Percentiles rank a stretch among this genome's conserved stretches.
These are phyloP conservation scores for Perca flavescens DNA, from an alignment of 2,113 vertebrate species.

Conservation along the genomic window DNA sequence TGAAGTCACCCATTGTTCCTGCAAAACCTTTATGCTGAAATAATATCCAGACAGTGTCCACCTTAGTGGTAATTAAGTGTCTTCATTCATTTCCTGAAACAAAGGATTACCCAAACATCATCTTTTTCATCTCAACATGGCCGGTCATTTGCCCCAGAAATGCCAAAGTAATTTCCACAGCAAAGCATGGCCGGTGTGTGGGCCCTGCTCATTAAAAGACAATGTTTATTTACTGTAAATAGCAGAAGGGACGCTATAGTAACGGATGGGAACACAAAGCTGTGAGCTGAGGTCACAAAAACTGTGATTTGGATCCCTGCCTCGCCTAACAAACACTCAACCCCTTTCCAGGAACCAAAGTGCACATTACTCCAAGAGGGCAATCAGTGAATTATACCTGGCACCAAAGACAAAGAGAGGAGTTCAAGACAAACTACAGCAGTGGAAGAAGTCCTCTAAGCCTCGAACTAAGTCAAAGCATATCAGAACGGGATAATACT, in stretches of 20 bases:
- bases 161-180: slow-evolving; percentile 39
- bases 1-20: slow-evolving; percentile 61
- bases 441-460: slow-evolving; percentile 19
- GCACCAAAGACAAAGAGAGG: slow-evolving; percentile 32
- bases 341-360: slow-evolving; percentile 64
- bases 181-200: background rate
- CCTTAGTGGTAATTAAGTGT: slow-evolving; percentile 37
- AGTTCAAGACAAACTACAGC: slow-evolving; percentile 26
- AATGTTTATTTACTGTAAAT: slow-evolving; percentile 77
- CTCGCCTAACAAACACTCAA: slow-evolving; percentile 54
- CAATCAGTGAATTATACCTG: slow-evolving; percentile 62
- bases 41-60: slow-evolving; percentile 22
- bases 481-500: background rate
- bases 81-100: slow-evolving; percentile 44
- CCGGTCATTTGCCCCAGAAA: slow-evolving; percentile 27
- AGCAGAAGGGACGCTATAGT: slow-evolving; percentile 66
- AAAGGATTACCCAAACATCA: slow-evolving; percentile 44
- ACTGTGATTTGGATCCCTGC: slow-evolving; percentile 67
- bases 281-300: slow-evolving; percentile 71
- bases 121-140: slow-evolving; percentile 40
- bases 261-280: slow-evolving; percentile 70
- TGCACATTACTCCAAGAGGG: slow-evolving; percentile 56
- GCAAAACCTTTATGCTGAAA: slow-evolving; percentile 35
- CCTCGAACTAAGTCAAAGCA: background rate
- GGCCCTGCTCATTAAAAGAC: slow-evolving; percentile 50